Evolutionary conservation across 2,888 invertebrate genomes (phyloP).

Genomic region (Stictocephala bisonia): DNA sequence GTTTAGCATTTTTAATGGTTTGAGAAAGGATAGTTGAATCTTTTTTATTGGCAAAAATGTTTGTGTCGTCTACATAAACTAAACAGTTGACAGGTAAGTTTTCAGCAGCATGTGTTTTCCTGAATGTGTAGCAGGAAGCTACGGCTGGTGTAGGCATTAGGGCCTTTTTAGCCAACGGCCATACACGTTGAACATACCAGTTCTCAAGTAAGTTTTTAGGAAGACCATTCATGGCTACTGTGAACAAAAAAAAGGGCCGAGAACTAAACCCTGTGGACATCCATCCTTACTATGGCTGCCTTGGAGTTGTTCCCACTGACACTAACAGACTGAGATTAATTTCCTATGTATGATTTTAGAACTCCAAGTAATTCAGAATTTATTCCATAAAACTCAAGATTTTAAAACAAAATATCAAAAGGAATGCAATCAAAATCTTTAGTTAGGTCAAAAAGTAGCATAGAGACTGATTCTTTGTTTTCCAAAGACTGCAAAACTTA

Average conservation of each 20-base stretch:
- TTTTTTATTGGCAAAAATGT: background rate
- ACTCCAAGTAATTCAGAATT: no score
- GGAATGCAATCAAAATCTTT: slow-evolving; percentile 8
- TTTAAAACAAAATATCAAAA: background rate
- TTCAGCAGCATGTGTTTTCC: no score
- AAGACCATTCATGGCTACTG: background rate
- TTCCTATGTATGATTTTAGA: background rate
- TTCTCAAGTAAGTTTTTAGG: background rate
- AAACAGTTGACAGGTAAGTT: background rate
- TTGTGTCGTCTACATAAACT: slow-evolving; percentile 1
- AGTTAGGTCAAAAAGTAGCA: background rate
- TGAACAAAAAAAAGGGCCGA: background rate
- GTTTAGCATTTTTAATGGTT: background rate
- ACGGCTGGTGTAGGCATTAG: no score
- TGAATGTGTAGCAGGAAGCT: no score
- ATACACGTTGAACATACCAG: no score
- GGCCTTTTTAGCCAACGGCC: no score
- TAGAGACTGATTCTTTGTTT: background rate
- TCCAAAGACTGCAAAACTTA: background rate
- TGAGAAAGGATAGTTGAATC: background rate
- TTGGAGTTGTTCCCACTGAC: background rate
- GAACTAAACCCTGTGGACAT: slow-evolving; percentile 23
- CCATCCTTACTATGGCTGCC: background rate
- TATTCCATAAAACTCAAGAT: background rate
- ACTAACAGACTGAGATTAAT: background rate